Evolutionary conservation across 2,113 vertebrate genomes (phyloP), one percentile per base, ranked within the genome.

Genomic region (Stomatorhinus ivindoensis): DNA sequence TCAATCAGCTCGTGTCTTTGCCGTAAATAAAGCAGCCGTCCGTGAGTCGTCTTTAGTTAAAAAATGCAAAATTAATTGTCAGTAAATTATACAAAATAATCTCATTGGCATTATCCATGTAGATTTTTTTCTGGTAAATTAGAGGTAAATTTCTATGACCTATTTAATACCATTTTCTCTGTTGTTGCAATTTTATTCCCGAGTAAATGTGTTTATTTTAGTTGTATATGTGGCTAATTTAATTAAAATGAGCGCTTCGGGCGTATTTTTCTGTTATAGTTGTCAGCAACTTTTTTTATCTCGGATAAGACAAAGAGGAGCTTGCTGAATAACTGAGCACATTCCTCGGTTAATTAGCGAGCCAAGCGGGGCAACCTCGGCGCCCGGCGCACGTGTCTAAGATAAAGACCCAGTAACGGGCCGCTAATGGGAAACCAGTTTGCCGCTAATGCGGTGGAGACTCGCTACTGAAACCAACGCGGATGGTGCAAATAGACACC

Each of bases 391-490:
- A 86, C 87, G 86, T 83, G 89, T 82, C 86, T 69, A n/a, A 47
- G 87, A 82, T 88, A 86, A 86, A 88, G 87, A 86, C 80, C 76
- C 90, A 24, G 85, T 87, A 87, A 87, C 84, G 17, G 76, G 19
- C 86, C 58, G 89, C 65, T 90, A 86, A 90, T 90, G 76, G 65
- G 55, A 85, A 83, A 85, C 24, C 31, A 85, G 87, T 48, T 19
- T 65, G 85, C 84, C 21, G 89, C 58, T 90, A 87, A 90, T 87
- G 85, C 53, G 58, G 11, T 87, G 85, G 31, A 80, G 46, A 89
- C 51, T 27, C 53, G 53, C 69, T 24, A 31, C 42, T 46, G 73
- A 83, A 46, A 90, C 55, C 73, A 55, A 31, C 10, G 24, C 85
- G 0, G 31, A 24, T 85, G 35, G 73, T 42, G 73, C 73, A 80